Evolutionary conservation across 1,140 invertebrate genomes (phyloP).

Genomic region (Neodiprion pinetum): DNA sequence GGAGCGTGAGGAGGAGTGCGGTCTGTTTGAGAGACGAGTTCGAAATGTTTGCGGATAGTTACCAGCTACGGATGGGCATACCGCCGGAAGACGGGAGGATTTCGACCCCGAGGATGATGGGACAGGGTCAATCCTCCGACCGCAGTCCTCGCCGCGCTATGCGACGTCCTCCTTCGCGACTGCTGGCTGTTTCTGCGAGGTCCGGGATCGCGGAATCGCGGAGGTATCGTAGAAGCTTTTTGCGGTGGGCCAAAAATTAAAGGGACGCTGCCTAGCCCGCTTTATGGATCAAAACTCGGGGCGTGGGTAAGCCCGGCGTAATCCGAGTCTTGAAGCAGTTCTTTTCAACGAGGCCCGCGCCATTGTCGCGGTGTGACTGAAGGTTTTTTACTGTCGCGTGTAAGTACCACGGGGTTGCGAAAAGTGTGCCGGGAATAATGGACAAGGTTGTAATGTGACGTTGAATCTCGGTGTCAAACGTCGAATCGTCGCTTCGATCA

Average conservation of each 20-base stretch:
- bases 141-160: background rate
- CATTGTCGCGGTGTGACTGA: no score
- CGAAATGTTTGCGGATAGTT: constrained; percentile 1
- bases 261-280: no score
- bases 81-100: background rate
- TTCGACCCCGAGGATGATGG: background rate
- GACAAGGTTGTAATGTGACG: no score
- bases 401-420: no score
- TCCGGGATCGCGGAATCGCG: background rate
- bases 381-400: no score
- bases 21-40: constrained; percentile 4
- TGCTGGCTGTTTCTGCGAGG: background rate
- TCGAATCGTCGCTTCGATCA: background rate
- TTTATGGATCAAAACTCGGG: no score
- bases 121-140: background rate
- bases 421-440: no score
- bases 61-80: background rate
- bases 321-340: no score
- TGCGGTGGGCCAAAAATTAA: no score
- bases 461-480: background rate
- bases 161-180: background rate
- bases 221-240: no score
- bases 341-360: no score
- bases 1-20: background rate
- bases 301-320: no score